Conservation (phyloP, 1,140 invertebrate species). For the Geopemphigus sp. region DNA sequence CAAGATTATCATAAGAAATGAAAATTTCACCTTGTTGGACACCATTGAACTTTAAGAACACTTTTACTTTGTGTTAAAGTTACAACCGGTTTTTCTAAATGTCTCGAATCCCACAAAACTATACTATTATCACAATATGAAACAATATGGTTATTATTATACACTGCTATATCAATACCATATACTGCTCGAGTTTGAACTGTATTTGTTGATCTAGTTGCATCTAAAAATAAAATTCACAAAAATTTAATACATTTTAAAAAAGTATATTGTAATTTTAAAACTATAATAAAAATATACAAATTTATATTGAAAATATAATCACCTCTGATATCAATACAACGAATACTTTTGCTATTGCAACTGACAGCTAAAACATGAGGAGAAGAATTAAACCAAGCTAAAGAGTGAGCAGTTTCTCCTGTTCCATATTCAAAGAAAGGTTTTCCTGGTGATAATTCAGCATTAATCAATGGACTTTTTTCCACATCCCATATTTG, state of each 20-base stretch:
- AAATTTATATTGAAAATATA: too few relatives aligned
- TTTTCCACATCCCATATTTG: conserved; percentile 76
- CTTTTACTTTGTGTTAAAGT: conserved; percentile 68
- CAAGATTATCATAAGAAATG: not conserved
- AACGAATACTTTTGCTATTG: conserved; percentile 83
- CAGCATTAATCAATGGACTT: conserved; percentile 54
- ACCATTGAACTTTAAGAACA: conserved; percentile 79
- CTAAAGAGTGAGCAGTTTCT: conserved; percentile 79
- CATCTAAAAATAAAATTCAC: conserved; percentile 61
- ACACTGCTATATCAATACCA: conserved; percentile 75
- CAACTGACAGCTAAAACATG: conserved; percentile 79
- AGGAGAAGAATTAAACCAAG: conserved; percentile 76
- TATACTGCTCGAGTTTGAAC: conserved; percentile 81
- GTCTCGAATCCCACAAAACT: conserved; percentile 82
- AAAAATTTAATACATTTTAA: not conserved
- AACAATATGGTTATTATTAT: conserved; percentile 74
- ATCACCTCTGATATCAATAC: conserved; percentile 88
- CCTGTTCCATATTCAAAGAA: conserved; percentile 64
- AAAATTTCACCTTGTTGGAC: conserved; percentile 72
- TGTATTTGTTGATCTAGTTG: conserved; percentile 67
- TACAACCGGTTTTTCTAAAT: conserved; percentile 81
- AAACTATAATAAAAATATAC: not conserved
- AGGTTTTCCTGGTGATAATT: conserved; percentile 48
- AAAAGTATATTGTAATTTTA: not conserved
- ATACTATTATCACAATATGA: conserved; percentile 79